Evolutionary conservation across 2,888 invertebrate genomes (phyloP), one percentile per base, ranked within the genome.

Genomic region (Leptothorax acervorum): DNA sequence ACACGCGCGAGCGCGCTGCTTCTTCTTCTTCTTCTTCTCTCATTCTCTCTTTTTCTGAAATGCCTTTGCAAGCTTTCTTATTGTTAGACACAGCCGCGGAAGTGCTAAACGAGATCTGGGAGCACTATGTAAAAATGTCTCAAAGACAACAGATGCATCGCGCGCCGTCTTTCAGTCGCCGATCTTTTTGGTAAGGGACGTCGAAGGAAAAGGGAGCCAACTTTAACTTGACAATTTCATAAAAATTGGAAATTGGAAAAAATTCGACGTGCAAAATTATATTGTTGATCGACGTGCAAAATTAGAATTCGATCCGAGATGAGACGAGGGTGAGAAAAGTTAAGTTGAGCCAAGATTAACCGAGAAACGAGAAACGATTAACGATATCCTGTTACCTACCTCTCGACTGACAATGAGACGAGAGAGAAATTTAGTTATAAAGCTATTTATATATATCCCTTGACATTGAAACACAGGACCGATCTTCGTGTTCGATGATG

Each of bases 101-200:
- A 66, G n/a, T 53, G 28, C 28, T 51, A 66, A 65, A 76, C 2
- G 39, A 65, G 28, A 53, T 76, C 12, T 35, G 28, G 45, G 51
- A 65, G 18, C 9, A 28, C 11, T 15, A 15, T 11, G 35, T 15
- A 65, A 39, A 65, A 51, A 62, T 15, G 23, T 74, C 62, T 35
- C 35, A n/a, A 0, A 35, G 35, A 35, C 6, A 6, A 35, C 35
- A 35, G 62, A 75, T 74, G 8, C 45, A 48, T 15, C 63, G 51
- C 15, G 63, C 8, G 6, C 6, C 18, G 39, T 28, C 63, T 28
- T 23, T 48, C 45, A 15, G 15, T 45, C 70, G 35, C 35, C 35
- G 48, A 2, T 1, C n/a, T 15, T 39, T 68, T 48, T 23, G 35
- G 11, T 18, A 28, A 5, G 18, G 12, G 3, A 75, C 28, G 31